These are phyloP conservation scores for Pogonomyrmex californicus DNA, from an alignment of 1,140 invertebrate species.

Conservation along the genomic window DNA sequence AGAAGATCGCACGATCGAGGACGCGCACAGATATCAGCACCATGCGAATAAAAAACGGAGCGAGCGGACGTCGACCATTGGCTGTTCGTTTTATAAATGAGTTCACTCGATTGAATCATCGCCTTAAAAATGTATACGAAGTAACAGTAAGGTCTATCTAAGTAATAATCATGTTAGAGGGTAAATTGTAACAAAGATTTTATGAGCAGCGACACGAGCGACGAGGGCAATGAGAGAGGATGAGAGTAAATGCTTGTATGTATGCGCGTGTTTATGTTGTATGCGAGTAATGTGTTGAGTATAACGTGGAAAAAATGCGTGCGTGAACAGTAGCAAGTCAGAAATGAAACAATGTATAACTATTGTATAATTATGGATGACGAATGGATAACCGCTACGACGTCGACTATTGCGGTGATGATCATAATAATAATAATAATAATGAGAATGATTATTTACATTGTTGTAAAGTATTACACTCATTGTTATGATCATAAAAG, in stretches of 20 bases:
- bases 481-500: conserved; percentile 60
- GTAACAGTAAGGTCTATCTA: conserved; percentile 86
- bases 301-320: conserved; percentile 45
- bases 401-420: conserved; percentile 76
- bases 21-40: conserved; percentile 33
- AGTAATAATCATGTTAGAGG: conserved; percentile 87
- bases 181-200: conserved; percentile 85
- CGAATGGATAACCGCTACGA: conserved; percentile 65
- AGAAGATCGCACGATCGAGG: conserved; percentile 70
- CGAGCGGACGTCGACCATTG: conserved; percentile 81
- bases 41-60: conserved; percentile 64
- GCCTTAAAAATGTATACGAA: conserved; percentile 88
- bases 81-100: conserved; percentile 86
- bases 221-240: conserved; percentile 66
- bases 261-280: conserved; percentile 13
- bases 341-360: conserved; percentile 81
- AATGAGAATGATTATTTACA: conserved; percentile 57
- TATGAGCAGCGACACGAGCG: conserved; percentile 84
- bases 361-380: conserved; percentile 84
- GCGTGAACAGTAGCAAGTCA: conserved; percentile 55
- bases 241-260: conserved; percentile 38
- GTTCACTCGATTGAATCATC: conserved; percentile 88
- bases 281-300: conserved; percentile 33
- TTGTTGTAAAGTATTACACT: conserved; percentile 68
- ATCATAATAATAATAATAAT: conserved; percentile 77